These are phyloP conservation scores for Trichechus manatus DNA, from an alignment of 2,113 vertebrate genomes.

Conservation along the genomic window DNA sequence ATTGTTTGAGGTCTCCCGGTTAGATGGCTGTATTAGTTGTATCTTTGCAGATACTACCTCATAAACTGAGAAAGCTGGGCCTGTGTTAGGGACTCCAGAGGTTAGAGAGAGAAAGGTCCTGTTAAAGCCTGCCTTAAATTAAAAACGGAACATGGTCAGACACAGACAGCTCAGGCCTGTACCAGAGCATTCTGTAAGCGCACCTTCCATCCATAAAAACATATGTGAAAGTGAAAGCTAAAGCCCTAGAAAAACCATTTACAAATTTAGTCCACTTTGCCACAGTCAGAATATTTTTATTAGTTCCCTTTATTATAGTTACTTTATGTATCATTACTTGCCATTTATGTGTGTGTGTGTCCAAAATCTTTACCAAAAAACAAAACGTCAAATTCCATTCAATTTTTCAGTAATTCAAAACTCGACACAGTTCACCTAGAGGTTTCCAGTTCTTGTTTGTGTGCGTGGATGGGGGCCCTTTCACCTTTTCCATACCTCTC, in stretches of 20 bases:
- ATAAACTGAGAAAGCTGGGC: background rate
- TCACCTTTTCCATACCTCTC: slow-evolving; percentile 91
- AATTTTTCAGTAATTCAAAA: slow-evolving; percentile 53
- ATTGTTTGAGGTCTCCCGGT: background rate
- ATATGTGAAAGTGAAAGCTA: slow-evolving; percentile 50
- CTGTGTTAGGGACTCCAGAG: background rate
- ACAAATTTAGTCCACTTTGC: slow-evolving; percentile 43
- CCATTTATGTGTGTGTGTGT: background rate
- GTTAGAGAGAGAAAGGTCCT: background rate
- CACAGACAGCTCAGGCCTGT: background rate
- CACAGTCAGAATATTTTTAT: background rate
- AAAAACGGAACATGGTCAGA: slow-evolving; percentile 14
- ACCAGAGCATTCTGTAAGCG: background rate
- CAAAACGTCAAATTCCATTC: slow-evolving; percentile 27
- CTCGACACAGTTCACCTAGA: slow-evolving; percentile 22
- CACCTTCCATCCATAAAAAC: slow-evolving; percentile 52
- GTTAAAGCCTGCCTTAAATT: background rate
- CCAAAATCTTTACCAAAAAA: slow-evolving; percentile 55
- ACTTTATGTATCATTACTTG: background rate
- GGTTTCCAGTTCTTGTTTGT: background rate
- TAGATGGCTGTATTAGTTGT: background rate
- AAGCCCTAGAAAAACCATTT: slow-evolving; percentile 46
- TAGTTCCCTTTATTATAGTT: slow-evolving; percentile 33
- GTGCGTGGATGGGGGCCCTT: background rate
- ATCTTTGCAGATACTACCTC: background rate